Base-by-base conservation (phyloP, 2,113 vertebrate genomes). In the Falco punctatus region DNA sequence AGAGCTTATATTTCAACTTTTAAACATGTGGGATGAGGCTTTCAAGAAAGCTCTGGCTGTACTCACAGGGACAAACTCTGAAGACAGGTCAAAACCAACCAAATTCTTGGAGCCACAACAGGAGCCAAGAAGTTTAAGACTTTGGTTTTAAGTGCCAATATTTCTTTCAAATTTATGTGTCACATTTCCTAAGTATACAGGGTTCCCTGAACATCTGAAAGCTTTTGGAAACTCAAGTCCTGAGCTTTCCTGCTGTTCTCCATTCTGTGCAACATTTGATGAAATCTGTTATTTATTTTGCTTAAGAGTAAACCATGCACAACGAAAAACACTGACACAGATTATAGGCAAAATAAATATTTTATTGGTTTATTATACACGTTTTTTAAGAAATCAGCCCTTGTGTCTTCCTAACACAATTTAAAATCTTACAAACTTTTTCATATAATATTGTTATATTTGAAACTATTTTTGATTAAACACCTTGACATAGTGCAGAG, bases 261-360 rank as follows among this genome's bases (percentile, higher is more conserved):
- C 55, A 48, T 49, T 81, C 64, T 32, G 10, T 12, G 14, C 22
- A 57, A 19, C 30, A 13, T 58, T 91, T 72, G 30, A 86, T 38
- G 40, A 81, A 84, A 78, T 64, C 38, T 51, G 27, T 40, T 55
- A 46, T 30, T 84, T 67, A 26, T 16, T 92, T 73, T 33, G 15
- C 28, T 92, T 58, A 82, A 86, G 28, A 82, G 19, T 65, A 72
- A 91, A 59, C 11, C 15, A 67, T 4, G 22, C 16, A 54, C 28
- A 92, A 54, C 28, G 33, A 65, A 96, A 94, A 78, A 33, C 80
- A 91, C 71, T 70, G 64, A 95, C 86, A 95, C 84, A 74, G 91
- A 73, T 73, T 96, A 74, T 98, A 98, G 95, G 98, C 97, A 98
- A 98, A 98, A 98, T 98, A 98, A 98, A 98, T 98, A 98, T 96